Evolutionary conservation across 2,113 vertebrate genomes (phyloP), one percentile per base, ranked within the genome.

Genomic region (Melanocharis versteri): DNA sequence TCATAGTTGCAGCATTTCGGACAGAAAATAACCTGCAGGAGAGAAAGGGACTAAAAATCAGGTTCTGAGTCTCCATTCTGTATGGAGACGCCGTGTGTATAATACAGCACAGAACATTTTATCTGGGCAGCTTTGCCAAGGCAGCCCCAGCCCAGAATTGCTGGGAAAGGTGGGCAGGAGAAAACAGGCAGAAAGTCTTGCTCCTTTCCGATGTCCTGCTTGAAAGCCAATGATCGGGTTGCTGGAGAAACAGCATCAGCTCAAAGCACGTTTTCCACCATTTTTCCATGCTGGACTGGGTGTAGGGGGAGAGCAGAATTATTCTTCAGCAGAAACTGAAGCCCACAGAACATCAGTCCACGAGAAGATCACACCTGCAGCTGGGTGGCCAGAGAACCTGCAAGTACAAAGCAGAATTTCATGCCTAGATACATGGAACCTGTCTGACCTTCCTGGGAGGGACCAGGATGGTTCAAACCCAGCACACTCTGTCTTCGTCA

Each of bases 61-160:
- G 8, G 27, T n/a, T 88, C 16, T 66, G 30, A 51, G 27, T 7
- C 15, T 26, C 51, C 44, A 26, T 57, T 53, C 31, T 4, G 4
- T 35, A 5, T 0, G 1, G 31, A 48, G 31, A 56, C 1, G 20
- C 15, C 9, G 0, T 1, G 11, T 5, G 1, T 5, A 1, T 3
- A 37, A 51, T 21, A 65, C 5, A 53, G 6, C 8, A 10, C 4
- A 61, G 57, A 13, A 14, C 3, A 7, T 45, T 44, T 77, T 17
- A 9, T 20, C 13, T 8, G 9, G 20, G 79, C 40, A 37, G n/a
- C 37, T 60, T 13, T 76, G 42, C 31, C 79, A 31, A 45, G 71
- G 33, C 31, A 50, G 45, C 17, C 71, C 10, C 50, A 61, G 64
- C 33, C 33, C 47, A 26, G 1, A 1, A 4, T 7, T 4, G 1